Conservation (phyloP, 2,797 vertebrate genomes). For the Neosilurus mollespiculum region DNA sequence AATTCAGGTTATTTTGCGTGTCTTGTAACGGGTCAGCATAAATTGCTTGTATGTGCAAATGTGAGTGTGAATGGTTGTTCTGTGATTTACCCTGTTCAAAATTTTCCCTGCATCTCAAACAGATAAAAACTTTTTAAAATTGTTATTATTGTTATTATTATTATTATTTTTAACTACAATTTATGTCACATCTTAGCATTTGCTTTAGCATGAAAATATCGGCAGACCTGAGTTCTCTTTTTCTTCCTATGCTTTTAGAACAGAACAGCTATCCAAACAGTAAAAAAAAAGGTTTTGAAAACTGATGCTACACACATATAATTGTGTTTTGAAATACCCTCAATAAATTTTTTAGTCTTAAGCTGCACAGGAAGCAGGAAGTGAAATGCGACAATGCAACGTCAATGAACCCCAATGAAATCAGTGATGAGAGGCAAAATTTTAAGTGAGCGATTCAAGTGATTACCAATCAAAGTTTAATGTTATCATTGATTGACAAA, state of each 20-base stretch:
- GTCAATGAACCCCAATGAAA: too few relatives aligned
- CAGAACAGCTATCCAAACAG: not conserved
- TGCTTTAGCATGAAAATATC: not conserved
- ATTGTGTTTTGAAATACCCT: not conserved
- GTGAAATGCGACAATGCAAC: too few relatives aligned
- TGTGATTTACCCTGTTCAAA: too few relatives aligned
- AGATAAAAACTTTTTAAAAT: too few relatives aligned
- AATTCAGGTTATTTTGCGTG: not conserved
- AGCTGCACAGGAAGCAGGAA: too few relatives aligned
- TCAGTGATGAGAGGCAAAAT: too few relatives aligned
- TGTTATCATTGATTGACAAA: too few relatives aligned
- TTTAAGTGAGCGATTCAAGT: too few relatives aligned
- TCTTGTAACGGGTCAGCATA: not conserved
- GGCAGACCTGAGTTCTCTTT: not conserved
- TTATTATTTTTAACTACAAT: too few relatives aligned
- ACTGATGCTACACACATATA: not conserved
- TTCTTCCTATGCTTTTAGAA: not conserved
- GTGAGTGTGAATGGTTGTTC: not conserved
- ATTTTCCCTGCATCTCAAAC: too few relatives aligned
- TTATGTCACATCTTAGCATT: not conserved
- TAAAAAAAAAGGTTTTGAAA: not conserved
- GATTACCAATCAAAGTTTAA: too few relatives aligned
- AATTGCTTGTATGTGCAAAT: not conserved
- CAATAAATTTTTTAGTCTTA: not conserved
- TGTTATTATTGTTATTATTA: too few relatives aligned